Base-by-base conservation (phyloP, 1,140 invertebrate genomes). In the Tigriopus japonicus region DNA sequence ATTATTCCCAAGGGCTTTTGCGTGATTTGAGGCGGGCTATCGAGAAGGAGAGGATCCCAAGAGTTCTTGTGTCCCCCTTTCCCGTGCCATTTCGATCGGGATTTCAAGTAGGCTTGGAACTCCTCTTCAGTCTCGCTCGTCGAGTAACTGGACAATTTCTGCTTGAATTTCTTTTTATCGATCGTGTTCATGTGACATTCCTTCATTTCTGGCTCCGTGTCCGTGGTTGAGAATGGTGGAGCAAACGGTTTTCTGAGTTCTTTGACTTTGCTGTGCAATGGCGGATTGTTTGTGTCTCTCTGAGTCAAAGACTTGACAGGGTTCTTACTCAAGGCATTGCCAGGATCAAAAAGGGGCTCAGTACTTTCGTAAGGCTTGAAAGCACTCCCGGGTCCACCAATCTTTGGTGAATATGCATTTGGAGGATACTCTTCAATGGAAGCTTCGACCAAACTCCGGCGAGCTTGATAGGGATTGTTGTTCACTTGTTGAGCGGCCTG, bases 191-290 rank as follows among this genome's bases (percentile, higher is more conserved):
- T 52, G 28, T 61, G 15, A 19, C 43, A 61, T 40, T 61, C 59
- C 19, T 61, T 61, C 59, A 61, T 61, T 40, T 61, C 59, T n/a
- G 59, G 59, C 28, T 61, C 59, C 1, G 59, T 61, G 42, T 61
- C 59, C 1, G 59, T 61, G 19, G 59, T 61, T 15, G 59, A 61
- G 19, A 61, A 58, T 6, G 55, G 55, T 17, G 55, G 21, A 6
- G 17, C 15, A 41, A 42, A 41, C 9, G 24, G 55, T 41, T 43
- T 58, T 42, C 41, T 3, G 13, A 58, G 55, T 43, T 58, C 55
- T 43, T 42, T 40, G 15, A 58, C 55, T 43, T 58, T 58, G 17
- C 40, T 15, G 15, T 58, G 28, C 14, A 58, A 6, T 13, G 28
- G 1, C n/a, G 24, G 55, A 7, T 41, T 35, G 9, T 35, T 35